Conservation (phyloP, 2,797 vertebrate genomes). For the Alectoris magna region DNA sequence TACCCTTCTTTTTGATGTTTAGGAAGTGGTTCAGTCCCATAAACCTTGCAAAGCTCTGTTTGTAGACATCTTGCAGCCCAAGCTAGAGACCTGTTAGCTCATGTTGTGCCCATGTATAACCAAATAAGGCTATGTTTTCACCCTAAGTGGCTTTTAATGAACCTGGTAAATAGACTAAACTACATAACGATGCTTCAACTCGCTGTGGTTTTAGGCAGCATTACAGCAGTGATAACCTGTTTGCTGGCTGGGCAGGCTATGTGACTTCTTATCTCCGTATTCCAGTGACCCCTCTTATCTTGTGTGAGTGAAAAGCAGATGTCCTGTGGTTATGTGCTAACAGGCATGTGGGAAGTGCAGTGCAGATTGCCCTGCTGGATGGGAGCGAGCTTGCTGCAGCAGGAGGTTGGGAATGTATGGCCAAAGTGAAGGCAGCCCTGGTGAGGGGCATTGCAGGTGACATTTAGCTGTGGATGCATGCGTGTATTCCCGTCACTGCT, state of each 20-base stretch:
- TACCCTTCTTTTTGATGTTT: slow-evolving; percentile 24
- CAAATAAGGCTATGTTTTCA: not conserved
- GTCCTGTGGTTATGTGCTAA: fast-evolving
- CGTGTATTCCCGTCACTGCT: not conserved
- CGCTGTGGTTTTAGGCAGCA: fast-evolving
- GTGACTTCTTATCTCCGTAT: not conserved
- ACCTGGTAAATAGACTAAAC: not conserved
- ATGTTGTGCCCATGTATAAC: slow-evolving; percentile 11
- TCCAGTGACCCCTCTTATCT: not conserved
- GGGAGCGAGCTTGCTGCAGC: not conserved
- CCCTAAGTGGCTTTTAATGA: not conserved
- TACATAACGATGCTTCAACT: not conserved
- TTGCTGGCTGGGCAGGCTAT: not conserved
- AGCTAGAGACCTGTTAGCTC: slow-evolving; percentile 57
- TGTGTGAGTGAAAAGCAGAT: not conserved
- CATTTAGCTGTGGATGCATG: not conserved
- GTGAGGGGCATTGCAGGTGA: fast-evolving
- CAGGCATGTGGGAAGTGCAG: fast-evolving
- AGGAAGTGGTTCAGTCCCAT: slow-evolving; percentile 4
- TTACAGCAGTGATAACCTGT: no score
- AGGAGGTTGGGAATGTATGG: fast-evolving
- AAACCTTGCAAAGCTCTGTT: slow-evolving; percentile 70
- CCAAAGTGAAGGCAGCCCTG: fast-evolving
- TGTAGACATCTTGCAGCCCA: slow-evolving; percentile 63
- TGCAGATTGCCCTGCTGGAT: not conserved